These are phyloP conservation scores for Bombus polaris DNA, from an alignment of 1,140 invertebrate genomes.

Conservation along the genomic window DNA sequence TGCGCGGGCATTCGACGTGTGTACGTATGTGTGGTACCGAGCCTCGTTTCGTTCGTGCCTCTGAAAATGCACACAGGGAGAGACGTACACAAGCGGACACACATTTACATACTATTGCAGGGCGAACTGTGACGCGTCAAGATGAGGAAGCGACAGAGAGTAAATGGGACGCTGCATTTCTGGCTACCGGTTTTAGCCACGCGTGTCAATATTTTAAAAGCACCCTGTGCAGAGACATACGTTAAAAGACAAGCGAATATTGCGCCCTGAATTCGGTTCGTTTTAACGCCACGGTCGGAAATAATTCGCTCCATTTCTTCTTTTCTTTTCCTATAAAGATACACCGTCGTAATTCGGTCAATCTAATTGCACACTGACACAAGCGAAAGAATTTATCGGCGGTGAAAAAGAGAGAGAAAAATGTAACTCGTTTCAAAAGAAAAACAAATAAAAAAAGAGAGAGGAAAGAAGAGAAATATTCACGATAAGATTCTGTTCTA, in stretches of 20 bases:
- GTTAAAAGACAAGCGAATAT: conserved; percentile 2
- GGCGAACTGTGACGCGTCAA: conserved; percentile 29
- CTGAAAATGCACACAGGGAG: neutral
- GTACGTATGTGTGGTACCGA: neutral
- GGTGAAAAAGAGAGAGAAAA: neutral
- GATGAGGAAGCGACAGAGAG: conserved; percentile 14
- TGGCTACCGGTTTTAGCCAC: conserved; percentile 19
- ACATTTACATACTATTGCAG: neutral
- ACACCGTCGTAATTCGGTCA: neutral
- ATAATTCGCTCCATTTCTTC: conserved; percentile 16
- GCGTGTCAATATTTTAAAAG: conserved; percentile 50
- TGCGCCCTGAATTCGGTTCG: neutral
- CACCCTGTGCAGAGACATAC: conserved; percentile 4
- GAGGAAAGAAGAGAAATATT: neutral
- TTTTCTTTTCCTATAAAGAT: neutral
- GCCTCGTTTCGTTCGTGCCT: neutral
- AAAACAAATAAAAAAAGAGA: neutral
- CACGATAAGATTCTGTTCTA: neutral
- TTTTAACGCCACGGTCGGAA: neutral
- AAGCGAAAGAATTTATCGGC: neutral
- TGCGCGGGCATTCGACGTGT: conserved; percentile 39
- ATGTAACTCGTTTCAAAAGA: neutral
- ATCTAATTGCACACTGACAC: neutral
- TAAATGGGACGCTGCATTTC: conserved; percentile 18
- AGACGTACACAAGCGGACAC: neutral